Conservation (phyloP, 2,888 invertebrate species). For the Adelognathus sp. region DNA sequence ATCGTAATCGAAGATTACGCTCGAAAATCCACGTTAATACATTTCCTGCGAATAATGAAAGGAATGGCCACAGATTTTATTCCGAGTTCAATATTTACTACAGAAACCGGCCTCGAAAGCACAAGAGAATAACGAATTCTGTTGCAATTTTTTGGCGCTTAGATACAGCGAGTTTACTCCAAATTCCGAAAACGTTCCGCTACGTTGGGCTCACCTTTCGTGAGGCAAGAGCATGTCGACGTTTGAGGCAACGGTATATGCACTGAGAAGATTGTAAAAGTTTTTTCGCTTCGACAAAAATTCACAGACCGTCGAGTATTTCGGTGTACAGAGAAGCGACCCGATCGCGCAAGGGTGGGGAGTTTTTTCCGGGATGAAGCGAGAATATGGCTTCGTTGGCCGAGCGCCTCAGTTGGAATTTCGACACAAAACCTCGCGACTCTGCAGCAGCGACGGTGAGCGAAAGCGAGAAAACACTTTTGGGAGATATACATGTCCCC, state of each 20-base stretch:
- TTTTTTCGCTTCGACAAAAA: conserved; percentile 32
- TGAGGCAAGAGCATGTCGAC: neutral
- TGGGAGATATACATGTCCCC: neutral
- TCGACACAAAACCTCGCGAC: conserved; percentile 34
- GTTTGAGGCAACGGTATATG: conserved; percentile 7
- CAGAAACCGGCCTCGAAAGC: too few relatives aligned
- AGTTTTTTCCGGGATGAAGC: neutral
- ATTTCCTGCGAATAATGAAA: too few relatives aligned
- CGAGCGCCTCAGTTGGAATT: conserved; percentile 34
- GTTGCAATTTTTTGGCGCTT: too few relatives aligned
- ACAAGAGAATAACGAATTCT: too few relatives aligned
- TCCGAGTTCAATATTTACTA: too few relatives aligned
- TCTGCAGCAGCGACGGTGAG: neutral
- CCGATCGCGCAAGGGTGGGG: neutral
- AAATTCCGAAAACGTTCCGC: conserved; percentile 21
- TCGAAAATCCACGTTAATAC: too few relatives aligned
- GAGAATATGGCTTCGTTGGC: conserved; percentile 45
- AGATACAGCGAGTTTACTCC: neutral
- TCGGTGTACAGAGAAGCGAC: neutral
- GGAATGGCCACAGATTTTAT: too few relatives aligned
- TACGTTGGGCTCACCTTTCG: conserved; percentile 1
- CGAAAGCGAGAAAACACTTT: conserved; percentile 11
- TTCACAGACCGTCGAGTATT: conserved; percentile 33
- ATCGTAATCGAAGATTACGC: too few relatives aligned
- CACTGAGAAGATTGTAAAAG: conserved; percentile 5